Evolutionary conservation across 2,888 invertebrate genomes (phyloP), one percentile per base, ranked within the genome.

Genomic region (Aphidius colemani): DNA sequence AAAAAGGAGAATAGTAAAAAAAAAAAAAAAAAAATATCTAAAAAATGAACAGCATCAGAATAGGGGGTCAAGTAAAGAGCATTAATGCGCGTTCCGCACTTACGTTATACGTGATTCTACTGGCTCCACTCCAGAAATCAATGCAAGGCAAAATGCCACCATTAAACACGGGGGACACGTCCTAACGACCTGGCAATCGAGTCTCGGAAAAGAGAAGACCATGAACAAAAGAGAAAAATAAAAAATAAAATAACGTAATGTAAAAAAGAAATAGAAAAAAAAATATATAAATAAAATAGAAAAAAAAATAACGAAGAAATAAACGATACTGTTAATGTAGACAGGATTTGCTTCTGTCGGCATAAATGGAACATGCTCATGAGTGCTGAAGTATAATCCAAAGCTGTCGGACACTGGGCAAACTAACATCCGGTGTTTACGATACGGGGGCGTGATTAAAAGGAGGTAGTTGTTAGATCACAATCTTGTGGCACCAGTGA

Each of bases 171-270:
- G 64, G 62, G 64, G 61, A 70, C 66, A 65, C 65, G 66, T 69
- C 44, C 62, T 70, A 69, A 70, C 68, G 69, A 70, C 62, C 59
- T 53, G 59, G 64, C 56, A 69, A 66, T 70, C 63, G 65, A 64
- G 58, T 11, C 13, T 57, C 56, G 62, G 62, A 53, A 51, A 46
- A 64, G 44, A 40, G 43, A 46, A 67, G 40, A 39, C 9, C 39
- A 10, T 13, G 50, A 49, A n/a, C n/a, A 39, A 50, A 11, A 59
- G 10, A 48, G 10, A 6, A 13, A 39, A 41, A 57, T n/a, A 8
- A 45, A 46, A 61, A 49, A 53, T 40, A 13, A 41, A 58, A 13
- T 39, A 59, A 58, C 11, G 53, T 53, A 39, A 45, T 41, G 39
- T 58, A 46, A 13, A 50, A 30, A 18, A 50, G 49, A 53, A 46